A percentile compares a stretch with the other conserved stretches of the same genome.
phyloP scores from a whole-genome alignment of 2,888 invertebrate species.

The Altica lythri region DNA sequence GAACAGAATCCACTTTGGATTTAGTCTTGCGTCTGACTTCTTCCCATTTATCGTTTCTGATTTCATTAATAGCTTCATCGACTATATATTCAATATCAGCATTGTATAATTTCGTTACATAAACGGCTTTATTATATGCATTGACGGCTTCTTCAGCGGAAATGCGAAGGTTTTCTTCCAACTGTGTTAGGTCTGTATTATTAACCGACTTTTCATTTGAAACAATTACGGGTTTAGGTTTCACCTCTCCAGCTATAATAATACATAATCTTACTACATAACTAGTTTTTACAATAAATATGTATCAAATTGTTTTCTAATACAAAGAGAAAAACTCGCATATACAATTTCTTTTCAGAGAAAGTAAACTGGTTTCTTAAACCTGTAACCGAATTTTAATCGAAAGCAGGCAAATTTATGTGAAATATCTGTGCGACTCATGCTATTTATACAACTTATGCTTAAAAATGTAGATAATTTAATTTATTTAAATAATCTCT shows the following conservation, averaged over 20 bases:
- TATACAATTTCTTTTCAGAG: no score
- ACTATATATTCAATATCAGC: slow-evolving; percentile 63
- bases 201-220: not conserved
- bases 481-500: no score
- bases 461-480: no score
- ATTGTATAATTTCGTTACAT: slow-evolving; percentile 63
- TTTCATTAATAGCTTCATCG: slow-evolving; percentile 65
- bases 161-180: slow-evolving; percentile 63
- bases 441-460: no score
- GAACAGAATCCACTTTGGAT: slow-evolving; percentile 62
- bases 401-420: no score
- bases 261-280: no score
- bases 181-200: slow-evolving; percentile 55
- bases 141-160: slow-evolving; percentile 68
- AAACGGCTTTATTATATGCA: slow-evolving; percentile 68
- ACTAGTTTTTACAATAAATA: no score
- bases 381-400: no score
- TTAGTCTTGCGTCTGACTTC: slow-evolving; percentile 64
- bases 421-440: no score
- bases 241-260: slow-evolving; percentile 43
- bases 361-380: no score
- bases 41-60: slow-evolving; percentile 63
- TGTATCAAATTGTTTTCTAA: no score
- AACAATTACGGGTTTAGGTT: slow-evolving; percentile 42
- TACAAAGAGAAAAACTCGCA: no score